Evolutionary conservation across 2,888 invertebrate genomes (phyloP).

Genomic region (Leptinotarsa juncta): DNA sequence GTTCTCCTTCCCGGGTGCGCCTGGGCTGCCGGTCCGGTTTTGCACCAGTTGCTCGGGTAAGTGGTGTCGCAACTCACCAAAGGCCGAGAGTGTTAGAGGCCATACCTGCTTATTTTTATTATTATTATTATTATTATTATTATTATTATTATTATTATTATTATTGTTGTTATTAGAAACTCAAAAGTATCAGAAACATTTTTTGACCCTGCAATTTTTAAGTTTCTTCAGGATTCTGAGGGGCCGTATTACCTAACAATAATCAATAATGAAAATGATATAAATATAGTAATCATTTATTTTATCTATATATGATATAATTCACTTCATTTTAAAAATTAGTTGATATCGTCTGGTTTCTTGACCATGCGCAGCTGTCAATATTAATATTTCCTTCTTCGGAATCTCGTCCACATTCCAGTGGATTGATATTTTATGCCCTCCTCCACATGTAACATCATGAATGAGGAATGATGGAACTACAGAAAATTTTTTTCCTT

Average conservation of each 20-base stretch:
- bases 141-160: no score
- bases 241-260: not conserved
- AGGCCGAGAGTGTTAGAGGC: no score
- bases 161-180: no score
- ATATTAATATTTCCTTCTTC: constrained; percentile 27
- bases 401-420: constrained; percentile 40
- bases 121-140: no score
- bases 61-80: no score
- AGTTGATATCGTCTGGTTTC: constrained; percentile 46
- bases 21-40: no score
- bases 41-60: no score
- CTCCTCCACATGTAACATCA: constrained; percentile 43
- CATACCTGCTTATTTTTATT: no score
- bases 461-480: constrained; percentile 24
- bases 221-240: no score
- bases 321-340: constrained; percentile 36
- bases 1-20: no score
- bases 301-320: not conserved
- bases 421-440: constrained; percentile 45
- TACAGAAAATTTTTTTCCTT: constrained; percentile 3
- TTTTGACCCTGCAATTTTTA: no score
- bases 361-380: constrained; percentile 40
- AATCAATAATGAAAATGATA: not conserved
- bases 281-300: not conserved
- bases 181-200: no score